A percentile compares a stretch with the other conserved stretches of the same genome.
Conservation (phyloP, 2,797 vertebrate genomes). For the Ctenochaetus hawaiiensis region DNA sequence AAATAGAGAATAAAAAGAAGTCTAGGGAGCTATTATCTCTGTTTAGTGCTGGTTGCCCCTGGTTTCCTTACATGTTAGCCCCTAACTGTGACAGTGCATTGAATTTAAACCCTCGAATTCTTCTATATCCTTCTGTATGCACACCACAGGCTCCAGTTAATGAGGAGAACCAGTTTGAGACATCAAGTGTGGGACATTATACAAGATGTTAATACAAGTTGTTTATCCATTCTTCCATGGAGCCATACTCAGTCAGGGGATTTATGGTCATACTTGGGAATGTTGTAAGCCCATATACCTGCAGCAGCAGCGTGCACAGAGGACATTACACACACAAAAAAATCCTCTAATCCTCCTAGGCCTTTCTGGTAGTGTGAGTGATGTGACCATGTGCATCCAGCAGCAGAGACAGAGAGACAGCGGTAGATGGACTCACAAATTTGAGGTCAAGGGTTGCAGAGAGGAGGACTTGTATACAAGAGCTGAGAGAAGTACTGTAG, state of each 20-base stretch:
- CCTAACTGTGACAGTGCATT: neutral
- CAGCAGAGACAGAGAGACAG: slow-evolving; percentile 20
- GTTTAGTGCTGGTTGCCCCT: too few relatives aligned
- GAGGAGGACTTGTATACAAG: slow-evolving; percentile 16
- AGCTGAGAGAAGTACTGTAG: slow-evolving; percentile 4
- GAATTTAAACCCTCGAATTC: too few relatives aligned
- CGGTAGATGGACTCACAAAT: slow-evolving; percentile 26
- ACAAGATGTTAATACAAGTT: slow-evolving; percentile 18
- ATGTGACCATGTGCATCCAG: slow-evolving; percentile 36
- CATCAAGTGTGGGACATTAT: neutral
- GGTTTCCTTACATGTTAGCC: neutral
- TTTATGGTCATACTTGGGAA: slow-evolving; percentile 34
- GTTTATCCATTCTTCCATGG: slow-evolving; percentile 49
- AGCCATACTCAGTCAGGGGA: slow-evolving; percentile 21
- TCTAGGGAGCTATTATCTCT: neutral
- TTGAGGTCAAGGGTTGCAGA: slow-evolving; percentile 38
- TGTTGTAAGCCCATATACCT: slow-evolving; percentile 11
- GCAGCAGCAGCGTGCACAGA: slow-evolving; percentile 12
- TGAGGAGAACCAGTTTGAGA: neutral
- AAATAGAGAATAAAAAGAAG: neutral
- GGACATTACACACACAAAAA: neutral
- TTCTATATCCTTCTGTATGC: slow-evolving; percentile 3
- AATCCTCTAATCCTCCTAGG: slow-evolving; percentile 3
- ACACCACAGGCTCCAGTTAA: neutral
- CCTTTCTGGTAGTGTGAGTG: slow-evolving; percentile 19